phyloP scores from a whole-genome alignment of 1,140 invertebrate species.

The Akabosia matsudoensis region DNA sequence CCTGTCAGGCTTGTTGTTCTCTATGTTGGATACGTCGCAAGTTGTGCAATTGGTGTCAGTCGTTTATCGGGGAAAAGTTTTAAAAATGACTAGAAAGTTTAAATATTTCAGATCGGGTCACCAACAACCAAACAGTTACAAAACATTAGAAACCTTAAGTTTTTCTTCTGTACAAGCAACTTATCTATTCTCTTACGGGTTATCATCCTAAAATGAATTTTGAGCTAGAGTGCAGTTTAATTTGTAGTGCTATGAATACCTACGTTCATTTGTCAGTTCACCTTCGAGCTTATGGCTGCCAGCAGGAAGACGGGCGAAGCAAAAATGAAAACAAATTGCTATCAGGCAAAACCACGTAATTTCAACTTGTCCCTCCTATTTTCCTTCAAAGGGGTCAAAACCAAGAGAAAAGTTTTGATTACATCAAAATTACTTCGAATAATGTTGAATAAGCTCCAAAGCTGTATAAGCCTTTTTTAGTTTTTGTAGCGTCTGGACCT shows the following conservation, averaged over 20 bases:
- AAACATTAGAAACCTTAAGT: too few species aligned
- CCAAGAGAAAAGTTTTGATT: slow-evolving; percentile 13
- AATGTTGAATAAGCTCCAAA: not conserved
- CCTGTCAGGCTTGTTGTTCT: too few species aligned
- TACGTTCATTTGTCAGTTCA: slow-evolving; percentile 11
- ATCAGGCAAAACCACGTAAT: slow-evolving; percentile 14
- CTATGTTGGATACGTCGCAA: too few species aligned
- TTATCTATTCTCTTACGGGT: too few species aligned
- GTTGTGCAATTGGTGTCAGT: too few species aligned
- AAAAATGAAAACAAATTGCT: not conserved
- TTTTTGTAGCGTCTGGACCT: slow-evolving; percentile 3
- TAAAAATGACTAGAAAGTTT: too few species aligned
- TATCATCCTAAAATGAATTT: not conserved
- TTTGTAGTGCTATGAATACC: slow-evolving; percentile 10
- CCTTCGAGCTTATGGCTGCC: too few species aligned
- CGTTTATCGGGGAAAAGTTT: too few species aligned
- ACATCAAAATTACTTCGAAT: slow-evolving; percentile 19
- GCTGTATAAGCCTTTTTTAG: too few species aligned
- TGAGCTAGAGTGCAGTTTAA: slow-evolving; percentile 17
- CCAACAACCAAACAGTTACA: too few species aligned
- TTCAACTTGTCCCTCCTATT: slow-evolving; percentile 7
- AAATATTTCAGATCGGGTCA: too few species aligned
- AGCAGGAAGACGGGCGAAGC: not conserved
- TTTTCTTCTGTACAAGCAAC: too few species aligned
- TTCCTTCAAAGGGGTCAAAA: not conserved